Evolutionary conservation across 2,888 invertebrate species (phyloP).

Genomic region (Augiades crinisus): DNA sequence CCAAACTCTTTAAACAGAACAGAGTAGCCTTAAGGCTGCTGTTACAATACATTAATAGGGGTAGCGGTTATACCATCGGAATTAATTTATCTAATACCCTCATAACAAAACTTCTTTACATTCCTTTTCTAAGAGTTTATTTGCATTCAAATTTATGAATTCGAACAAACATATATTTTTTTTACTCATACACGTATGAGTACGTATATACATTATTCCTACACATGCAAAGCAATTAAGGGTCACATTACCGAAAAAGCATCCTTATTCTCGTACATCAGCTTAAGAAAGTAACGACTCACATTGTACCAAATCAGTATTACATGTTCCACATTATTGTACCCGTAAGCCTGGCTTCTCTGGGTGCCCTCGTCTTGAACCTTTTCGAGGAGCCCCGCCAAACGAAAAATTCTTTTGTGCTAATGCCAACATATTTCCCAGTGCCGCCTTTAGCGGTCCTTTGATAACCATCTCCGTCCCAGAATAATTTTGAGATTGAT

Average conservation of each 20-base stretch:
- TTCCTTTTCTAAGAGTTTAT: too few relatives aligned
- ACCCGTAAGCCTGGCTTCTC: slow-evolving; percentile 17
- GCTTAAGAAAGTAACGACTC: slow-evolving; percentile 16
- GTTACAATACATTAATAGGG: too few relatives aligned
- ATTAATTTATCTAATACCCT: too few relatives aligned
- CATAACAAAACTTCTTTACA: too few relatives aligned
- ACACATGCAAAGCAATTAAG: neutral
- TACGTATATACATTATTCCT: too few relatives aligned
- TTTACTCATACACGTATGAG: too few relatives aligned
- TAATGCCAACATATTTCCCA: slow-evolving; percentile 35
- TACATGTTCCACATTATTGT: slow-evolving; percentile 23
- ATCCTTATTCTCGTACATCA: neutral
- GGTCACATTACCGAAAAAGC: neutral
- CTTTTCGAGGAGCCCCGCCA: slow-evolving; percentile 36
- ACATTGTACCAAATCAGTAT: slow-evolving; percentile 21
- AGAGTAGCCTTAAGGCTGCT: too few relatives aligned
- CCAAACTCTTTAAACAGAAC: too few relatives aligned
- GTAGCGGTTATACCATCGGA: too few relatives aligned
- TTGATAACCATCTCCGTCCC: slow-evolving; percentile 34
- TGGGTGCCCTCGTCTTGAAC: slow-evolving; percentile 32
- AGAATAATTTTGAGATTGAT: slow-evolving; percentile 38
- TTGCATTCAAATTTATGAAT: too few relatives aligned
- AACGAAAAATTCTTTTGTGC: slow-evolving; percentile 38
- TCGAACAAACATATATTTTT: too few relatives aligned
- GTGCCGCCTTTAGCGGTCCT: slow-evolving; percentile 31